Base-by-base conservation (phyloP, 2,113 vertebrate species). In the Pungitius pungitius region DNA sequence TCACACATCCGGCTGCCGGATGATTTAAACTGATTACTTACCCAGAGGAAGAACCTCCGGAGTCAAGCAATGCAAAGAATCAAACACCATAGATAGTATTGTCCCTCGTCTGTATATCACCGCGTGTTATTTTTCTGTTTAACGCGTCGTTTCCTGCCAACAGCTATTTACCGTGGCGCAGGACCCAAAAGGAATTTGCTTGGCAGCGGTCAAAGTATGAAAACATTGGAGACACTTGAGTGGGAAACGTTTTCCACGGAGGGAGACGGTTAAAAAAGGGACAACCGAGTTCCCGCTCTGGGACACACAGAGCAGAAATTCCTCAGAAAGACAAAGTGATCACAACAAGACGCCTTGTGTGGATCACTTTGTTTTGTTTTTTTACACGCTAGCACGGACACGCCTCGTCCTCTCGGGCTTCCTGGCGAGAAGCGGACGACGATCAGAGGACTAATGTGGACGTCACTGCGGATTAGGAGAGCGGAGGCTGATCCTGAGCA, bases 401-500 rank as follows among this genome's bases (percentile, higher is more conserved):
- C n/a, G n/a, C n/a, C n/a, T n/a, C n/a, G n/a, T n/a, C n/a, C n/a
- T n/a, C n/a, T n/a, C n/a, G n/a, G n/a, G n/a, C n/a, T n/a, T n/a
- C n/a, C n/a, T n/a, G n/a, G n/a, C n/a, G n/a, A n/a, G n/a, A n/a
- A 69, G 33, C 54, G 56, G 73, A 17, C 24, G 67, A 40, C 63
- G 56, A 78, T 75, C 77, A 18, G 13, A 56, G 64, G 0, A 55
- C 76, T 56, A 57, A 69, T 33, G 30, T 22, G 12, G 58, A 30
- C 12, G 13, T 69, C 68, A 57, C 49, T 0, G 2, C 55, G 26
- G 54, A 84, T 84, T 80, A 82, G 30, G 17, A 17, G 27, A 0
- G 10, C 42, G 33, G 42, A 33, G 0, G 10, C 4, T 6, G 73
- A 78, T 26, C 47, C 27, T 58, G 30, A 55, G 45, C 63, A 78